These are phyloP conservation scores for Loriculus beryllinus DNA, from an alignment of 2,797 vertebrate species.

Conservation along the genomic window DNA sequence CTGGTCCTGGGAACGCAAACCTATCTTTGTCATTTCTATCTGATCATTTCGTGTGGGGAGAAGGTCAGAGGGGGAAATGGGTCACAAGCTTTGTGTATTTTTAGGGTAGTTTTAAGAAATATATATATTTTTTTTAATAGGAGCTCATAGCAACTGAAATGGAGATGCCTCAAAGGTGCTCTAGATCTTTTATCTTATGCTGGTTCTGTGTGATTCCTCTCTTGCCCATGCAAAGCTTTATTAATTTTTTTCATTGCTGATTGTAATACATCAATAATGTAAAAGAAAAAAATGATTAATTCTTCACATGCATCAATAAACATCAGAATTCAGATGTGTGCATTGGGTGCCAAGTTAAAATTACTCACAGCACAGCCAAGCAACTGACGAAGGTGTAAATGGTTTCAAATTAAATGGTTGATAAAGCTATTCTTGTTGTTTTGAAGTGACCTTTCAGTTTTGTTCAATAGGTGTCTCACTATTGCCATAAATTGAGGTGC, in stretches of 20 bases:
- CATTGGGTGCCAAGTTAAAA: neutral
- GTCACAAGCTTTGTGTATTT: neutral
- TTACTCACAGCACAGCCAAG: neutral
- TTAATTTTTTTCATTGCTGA: neutral
- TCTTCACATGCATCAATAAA: neutral
- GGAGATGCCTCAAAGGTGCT: neutral
- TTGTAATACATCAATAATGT: neutral
- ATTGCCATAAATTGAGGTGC: slow-evolving; percentile 5
- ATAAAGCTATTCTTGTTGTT: neutral
- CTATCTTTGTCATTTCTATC: fast-evolving
- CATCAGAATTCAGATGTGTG: neutral
- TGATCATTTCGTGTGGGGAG: too few species aligned
- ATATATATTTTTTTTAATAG: neutral
- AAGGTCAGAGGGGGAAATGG: neutral
- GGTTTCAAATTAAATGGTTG: neutral
- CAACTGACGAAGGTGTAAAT: neutral
- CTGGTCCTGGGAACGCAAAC: fast-evolving
- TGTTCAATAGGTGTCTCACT: slow-evolving; percentile 64
- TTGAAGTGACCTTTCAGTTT: slow-evolving; percentile 20
- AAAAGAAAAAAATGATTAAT: neutral
- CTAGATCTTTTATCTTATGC: fast-evolving
- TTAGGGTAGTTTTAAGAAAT: neutral
- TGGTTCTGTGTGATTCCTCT: neutral
- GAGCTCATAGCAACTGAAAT: neutral
- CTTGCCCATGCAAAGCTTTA: neutral